Conservation (phyloP, 2,797 vertebrate genomes). For the Falco peregrinus region DNA sequence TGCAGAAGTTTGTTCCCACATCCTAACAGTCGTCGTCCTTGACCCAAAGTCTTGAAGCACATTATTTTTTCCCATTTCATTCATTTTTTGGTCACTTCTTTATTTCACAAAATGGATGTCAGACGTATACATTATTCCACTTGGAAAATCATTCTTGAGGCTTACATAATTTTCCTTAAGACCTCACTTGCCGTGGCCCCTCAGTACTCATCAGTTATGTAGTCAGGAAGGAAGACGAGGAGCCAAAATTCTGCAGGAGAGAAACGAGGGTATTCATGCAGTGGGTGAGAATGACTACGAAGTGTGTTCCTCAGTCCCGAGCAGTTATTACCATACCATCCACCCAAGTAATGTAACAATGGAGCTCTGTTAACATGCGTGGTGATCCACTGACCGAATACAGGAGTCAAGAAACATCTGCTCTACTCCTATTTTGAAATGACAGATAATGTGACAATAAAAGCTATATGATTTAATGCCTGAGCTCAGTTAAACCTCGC, state of each 20-base stretch:
- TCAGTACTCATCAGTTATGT: neutral
- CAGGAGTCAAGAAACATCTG: slow-evolving; percentile 69
- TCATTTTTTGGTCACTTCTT: neutral
- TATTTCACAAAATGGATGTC: neutral
- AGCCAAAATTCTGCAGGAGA: slow-evolving; percentile 38
- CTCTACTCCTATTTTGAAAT: slow-evolving; percentile 50
- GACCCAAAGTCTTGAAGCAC: neutral
- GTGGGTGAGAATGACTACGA: neutral
- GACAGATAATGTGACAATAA: slow-evolving; percentile 61
- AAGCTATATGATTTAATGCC: slow-evolving; percentile 57
- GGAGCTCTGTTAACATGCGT: slow-evolving; percentile 53
- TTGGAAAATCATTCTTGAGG: neutral
- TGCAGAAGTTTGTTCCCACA: neutral
- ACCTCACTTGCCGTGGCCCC: neutral
- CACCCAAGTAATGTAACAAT: slow-evolving; percentile 43
- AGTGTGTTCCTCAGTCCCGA: slow-evolving; percentile 31
- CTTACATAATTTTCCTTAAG: neutral
- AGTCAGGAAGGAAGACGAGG: slow-evolving; percentile 10
- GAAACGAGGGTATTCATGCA: slow-evolving; percentile 31
- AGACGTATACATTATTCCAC: neutral
- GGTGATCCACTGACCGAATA: slow-evolving; percentile 40
- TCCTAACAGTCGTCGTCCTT: neutral
- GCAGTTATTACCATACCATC: slow-evolving; percentile 13
- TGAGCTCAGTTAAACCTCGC: slow-evolving; percentile 34
- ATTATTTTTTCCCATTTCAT: neutral